Evolutionary conservation across 2,888 invertebrate genomes (phyloP).

Genomic region (Hemicrepidius hirtus): DNA sequence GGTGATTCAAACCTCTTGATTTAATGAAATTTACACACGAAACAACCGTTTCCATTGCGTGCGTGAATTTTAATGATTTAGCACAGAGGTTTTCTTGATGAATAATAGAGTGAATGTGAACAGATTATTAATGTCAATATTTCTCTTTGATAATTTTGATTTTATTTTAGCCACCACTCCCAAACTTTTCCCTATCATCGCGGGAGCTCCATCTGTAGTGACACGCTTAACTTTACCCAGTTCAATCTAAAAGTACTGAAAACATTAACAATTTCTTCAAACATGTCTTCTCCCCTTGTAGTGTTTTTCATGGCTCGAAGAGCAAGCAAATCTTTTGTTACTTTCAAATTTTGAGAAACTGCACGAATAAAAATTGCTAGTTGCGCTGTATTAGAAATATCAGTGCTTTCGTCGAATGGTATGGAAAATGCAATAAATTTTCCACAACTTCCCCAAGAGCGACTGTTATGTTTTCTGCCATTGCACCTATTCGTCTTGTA

Average conservation of each 20-base stretch:
- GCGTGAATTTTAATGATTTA: conserved; percentile 49
- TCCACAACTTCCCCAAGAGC: conserved; percentile 38
- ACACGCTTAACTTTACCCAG: conserved; percentile 49
- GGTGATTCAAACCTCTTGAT: conserved; percentile 57
- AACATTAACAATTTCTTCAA: conserved; percentile 46
- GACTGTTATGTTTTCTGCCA: conserved; percentile 47
- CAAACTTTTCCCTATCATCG: conserved; percentile 49
- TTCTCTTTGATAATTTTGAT: conserved; percentile 31
- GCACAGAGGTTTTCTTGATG: conserved; percentile 58
- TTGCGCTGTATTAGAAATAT: conserved; percentile 39
- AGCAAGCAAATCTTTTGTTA: conserved; percentile 40
- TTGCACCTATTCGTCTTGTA: conserved; percentile 43
- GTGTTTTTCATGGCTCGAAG: conserved; percentile 18
- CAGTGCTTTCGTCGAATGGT: conserved; percentile 41
- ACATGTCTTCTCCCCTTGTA: conserved; percentile 47
- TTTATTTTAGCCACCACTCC: conserved; percentile 43
- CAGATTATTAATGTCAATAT: conserved; percentile 40
- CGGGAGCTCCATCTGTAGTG: too few relatives aligned
- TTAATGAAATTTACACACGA: conserved; percentile 55
- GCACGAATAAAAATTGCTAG: conserved; percentile 40
- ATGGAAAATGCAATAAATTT: conserved; percentile 42
- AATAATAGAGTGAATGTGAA: conserved; percentile 57
- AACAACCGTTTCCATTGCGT: conserved; percentile 51
- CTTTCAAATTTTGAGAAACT: conserved; percentile 22
- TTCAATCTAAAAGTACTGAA: conserved; percentile 41